These are phyloP conservation scores for Epirrhoe alternata DNA, from an alignment of 2,888 invertebrate species.

Conservation along the genomic window DNA sequence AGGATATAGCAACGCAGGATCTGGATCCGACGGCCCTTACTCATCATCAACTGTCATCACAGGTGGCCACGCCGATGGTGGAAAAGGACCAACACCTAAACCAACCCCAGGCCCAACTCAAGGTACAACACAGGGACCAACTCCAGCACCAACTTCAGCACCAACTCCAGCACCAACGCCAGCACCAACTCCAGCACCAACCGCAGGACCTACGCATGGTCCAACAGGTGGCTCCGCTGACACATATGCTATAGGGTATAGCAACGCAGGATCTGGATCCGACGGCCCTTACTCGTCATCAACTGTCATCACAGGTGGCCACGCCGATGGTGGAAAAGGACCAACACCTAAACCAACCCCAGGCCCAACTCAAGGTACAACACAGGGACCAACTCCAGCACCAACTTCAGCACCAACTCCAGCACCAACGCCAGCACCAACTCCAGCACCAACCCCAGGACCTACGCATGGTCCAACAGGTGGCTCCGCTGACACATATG, in stretches of 20 bases:
- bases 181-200: not conserved
- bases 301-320: not conserved
- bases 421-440: not conserved
- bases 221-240: not conserved
- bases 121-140: not conserved
- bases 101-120: not conserved
- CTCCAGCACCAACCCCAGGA: not conserved
- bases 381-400: not conserved
- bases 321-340: too few relatives aligned
- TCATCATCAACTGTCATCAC: too few relatives aligned
- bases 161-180: not conserved
- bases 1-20: too few relatives aligned
- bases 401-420: not conserved
- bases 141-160: not conserved
- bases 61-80: not conserved
- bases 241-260: not conserved
- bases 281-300: too few relatives aligned
- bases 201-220: not conserved
- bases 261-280: too few relatives aligned
- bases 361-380: not conserved
- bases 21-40: too few relatives aligned
- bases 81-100: not conserved
- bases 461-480: not conserved
- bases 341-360: too few relatives aligned
- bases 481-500: not conserved